These are phyloP conservation scores for cattle (Bos taurus) DNA, from an alignment of 2,113 vertebrate genomes.

Conservation along the genomic window ARS-UCD2.0 NC_037352.1:39604001-39604500, in stretches of 20 bases:
- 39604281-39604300: background rate
- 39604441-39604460: background rate
- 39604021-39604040: rapidly evolving
- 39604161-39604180: background rate
- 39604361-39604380: background rate
- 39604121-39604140: background rate
- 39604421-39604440: background rate
- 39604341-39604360: too few relatives aligned
- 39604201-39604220: background rate
- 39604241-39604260: background rate
- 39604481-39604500: background rate
- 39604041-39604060: rapidly evolving
- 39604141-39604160: background rate
- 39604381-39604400: background rate
- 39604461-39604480: background rate
- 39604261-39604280: too few relatives aligned
- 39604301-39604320: background rate
- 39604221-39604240: background rate
- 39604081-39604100: background rate
- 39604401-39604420: background rate
- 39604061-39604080: background rate
- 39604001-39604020: background rate
- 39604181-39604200: background rate
- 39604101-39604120: background rate
- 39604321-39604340: background rate